Conservation (phyloP, 2,797 vertebrate genomes). For the Gephyroberyx darwinii region DNA sequence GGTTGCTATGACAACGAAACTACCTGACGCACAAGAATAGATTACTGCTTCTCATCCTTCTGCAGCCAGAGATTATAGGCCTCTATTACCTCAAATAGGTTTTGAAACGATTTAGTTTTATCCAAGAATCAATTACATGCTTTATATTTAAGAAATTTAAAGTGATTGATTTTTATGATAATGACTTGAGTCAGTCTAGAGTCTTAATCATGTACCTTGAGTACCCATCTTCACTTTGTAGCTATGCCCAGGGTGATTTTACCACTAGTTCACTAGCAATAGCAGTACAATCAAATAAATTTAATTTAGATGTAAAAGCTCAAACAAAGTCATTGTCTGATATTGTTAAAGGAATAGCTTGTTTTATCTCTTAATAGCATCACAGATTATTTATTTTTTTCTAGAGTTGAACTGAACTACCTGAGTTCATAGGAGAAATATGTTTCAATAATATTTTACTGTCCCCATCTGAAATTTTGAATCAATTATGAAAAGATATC, state of each 20-base stretch:
- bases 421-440: neutral
- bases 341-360: constrained; percentile 1
- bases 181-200: neutral
- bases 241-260: neutral
- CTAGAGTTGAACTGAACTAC: neutral
- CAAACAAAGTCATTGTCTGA: neutral
- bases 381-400: neutral
- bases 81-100: constrained; percentile 27
- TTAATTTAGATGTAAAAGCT: constrained; percentile 1
- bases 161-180: too few species aligned
- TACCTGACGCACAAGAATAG: constrained; percentile 63
- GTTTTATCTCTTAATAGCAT: neutral
- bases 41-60: constrained; percentile 54
- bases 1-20: constrained; percentile 73
- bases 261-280: neutral
- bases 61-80: constrained; percentile 56
- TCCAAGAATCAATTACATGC: neutral
- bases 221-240: neutral
- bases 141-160: neutral
- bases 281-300: constrained; percentile 5
- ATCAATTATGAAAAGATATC: constrained; percentile 35
- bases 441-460: neutral
- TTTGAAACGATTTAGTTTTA: neutral
- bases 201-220: constrained; percentile 1
- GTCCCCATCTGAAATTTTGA: neutral